Evolutionary conservation across 2,888 invertebrate genomes (phyloP), one percentile per base, ranked within the genome.

Genomic region (Trichogramma evanescens): DNA sequence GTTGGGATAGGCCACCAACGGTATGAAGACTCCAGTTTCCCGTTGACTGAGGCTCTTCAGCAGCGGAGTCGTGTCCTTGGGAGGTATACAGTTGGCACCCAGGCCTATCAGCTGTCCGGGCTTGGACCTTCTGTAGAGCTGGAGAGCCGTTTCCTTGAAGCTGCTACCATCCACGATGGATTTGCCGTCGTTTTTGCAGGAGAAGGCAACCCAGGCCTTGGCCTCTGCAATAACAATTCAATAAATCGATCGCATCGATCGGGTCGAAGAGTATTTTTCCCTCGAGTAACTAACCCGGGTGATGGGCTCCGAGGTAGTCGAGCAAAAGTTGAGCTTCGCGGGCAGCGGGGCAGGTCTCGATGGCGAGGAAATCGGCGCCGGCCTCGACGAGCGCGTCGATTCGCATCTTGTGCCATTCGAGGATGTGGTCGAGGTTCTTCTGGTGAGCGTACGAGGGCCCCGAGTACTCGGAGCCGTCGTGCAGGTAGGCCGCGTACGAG

Each of bases 381-480:
- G 86, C 89, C 67, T 89, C 86, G 40, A 92, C 78, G 46, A 95
- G 81, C 1, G 91, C 89, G 70, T 86, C 83, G 44, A 95, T 86
- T 50, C 94, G 83, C 0, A 89, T 88, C 60, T 85, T 81, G 79
- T 96, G 95, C 91, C 93, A 93, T 51, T 87, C 85, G 56, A 83
- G 84, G 76, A 95, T 85, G 48, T 82, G 74, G 48, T 82, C 82
- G 41, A 80, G 78, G 4, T 86, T 76, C 4, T 89, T 85, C 61
- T 81, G 83, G 63, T 86, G 84, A 0, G 87, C 86, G 73, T 91
- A 91, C 66, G 84, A 84, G 26, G 26, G 26, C 45, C 95, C 95
- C 13, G 86, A 87, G 76, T 95, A 96, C 75, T 96, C 95, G 0
- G 95, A 95, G 5, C 91, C 92, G 77, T 95, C 93, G 72, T 89